These are phyloP conservation scores for Gymnosoma rotundatum DNA, from an alignment of 2,888 invertebrate species.

Conservation along the genomic window DNA sequence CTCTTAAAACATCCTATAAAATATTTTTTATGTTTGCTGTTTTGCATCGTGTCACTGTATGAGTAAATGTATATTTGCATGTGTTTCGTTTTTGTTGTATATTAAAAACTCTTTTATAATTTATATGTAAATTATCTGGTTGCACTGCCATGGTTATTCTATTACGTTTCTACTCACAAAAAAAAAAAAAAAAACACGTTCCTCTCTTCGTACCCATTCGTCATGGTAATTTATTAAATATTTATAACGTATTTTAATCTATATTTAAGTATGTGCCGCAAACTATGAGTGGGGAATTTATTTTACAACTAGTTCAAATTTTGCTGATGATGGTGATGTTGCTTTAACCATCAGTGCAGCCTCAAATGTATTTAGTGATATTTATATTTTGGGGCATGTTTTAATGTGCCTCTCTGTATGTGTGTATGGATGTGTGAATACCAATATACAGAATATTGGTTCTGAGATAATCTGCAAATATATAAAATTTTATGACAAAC, in stretches of 20 bases:
- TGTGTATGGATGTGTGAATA: background rate
- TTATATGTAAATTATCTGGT: constrained; percentile 57
- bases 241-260: constrained; percentile 62
- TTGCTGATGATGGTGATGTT: constrained; percentile 15
- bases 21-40: constrained; percentile 2
- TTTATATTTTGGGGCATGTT: constrained; percentile 13
- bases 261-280: constrained; percentile 61
- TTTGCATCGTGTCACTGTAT: background rate
- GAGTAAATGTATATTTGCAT: background rate
- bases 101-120: constrained; percentile 55
- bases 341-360: constrained; percentile 16
- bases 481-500: constrained; percentile 43
- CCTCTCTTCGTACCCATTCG: constrained; percentile 35
- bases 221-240: constrained; percentile 58
- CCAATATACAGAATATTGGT: constrained; percentile 5
- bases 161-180: background rate
- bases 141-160: constrained; percentile 16
- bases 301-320: constrained; percentile 32
- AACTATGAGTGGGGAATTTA: constrained; percentile 49
- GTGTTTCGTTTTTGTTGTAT: background rate
- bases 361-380: constrained; percentile 31
- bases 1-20: background rate
- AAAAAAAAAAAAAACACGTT: constrained; percentile 18
- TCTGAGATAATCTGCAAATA: constrained; percentile 31
- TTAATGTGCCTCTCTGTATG: background rate